Base-by-base conservation (phyloP, 2,797 vertebrate species). In the Dryobates pubescens region DNA sequence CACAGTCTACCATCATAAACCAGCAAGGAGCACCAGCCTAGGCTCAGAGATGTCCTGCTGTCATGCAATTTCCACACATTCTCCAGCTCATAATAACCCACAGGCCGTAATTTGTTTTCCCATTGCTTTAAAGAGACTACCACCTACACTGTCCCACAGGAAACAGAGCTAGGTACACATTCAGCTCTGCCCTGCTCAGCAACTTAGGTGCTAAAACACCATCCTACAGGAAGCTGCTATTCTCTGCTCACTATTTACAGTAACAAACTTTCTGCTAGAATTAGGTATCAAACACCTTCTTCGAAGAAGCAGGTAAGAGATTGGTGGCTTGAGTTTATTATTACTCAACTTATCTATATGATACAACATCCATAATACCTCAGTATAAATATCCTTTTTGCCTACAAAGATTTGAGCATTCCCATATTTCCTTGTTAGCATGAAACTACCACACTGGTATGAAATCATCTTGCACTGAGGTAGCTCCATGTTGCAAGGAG, bases 181-280 rank as follows among this genome's bases (percentile, higher is more conserved):
- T 80, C 87, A 87, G 85, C 91, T 89, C 92, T 94, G 92, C 70
- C 87, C 70, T 70, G 92, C 82, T 88, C 89, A 78, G 87, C 82
- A 86, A 82, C 78, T 70, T 81, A 1, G 92, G 95, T 96, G 96
- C 94, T 95, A 95, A 79, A 85, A 88, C 88, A 95, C 80, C 92
- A 84, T 94, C 92, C 94, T 71, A 83, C 80, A 36, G 64, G 62
- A 74, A 92, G 89, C 92, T 91, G 85, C 89, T 85, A 2, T 61
- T 43, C 78, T 77, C 82, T 89, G 57, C 54, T 94, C 71, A 6
- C 23, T 65, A 7, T 53, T 77, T 59, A 82, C 41, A 89, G 49
- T 17, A 79, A 63, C 38, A 74, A 65, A 63, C 70, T 87, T 87
- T 72, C 85, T 84, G 63, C 73, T 79, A 83, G 59, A 83, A 75